These are phyloP conservation scores for Serilophus lunatus DNA, from an alignment of 2,113 vertebrate genomes.

Conservation along the genomic window DNA sequence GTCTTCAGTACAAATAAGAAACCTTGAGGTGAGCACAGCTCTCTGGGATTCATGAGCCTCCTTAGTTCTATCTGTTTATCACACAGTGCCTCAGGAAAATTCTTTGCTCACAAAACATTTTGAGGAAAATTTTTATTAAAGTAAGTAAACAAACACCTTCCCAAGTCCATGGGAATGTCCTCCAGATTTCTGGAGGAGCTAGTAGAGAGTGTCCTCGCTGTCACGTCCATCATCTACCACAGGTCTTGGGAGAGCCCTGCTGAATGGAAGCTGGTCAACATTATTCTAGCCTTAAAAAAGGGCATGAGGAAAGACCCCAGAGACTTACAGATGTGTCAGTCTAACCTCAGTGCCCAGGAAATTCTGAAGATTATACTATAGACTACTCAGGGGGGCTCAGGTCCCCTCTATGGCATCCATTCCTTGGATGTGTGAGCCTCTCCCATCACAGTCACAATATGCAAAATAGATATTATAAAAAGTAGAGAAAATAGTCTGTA, in stretches of 20 bases:
- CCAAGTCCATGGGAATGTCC: not conserved
- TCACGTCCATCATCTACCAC: accelerated
- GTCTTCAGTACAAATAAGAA: not conserved
- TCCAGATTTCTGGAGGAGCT: not conserved
- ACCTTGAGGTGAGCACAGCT: not conserved
- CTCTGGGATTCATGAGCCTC: not conserved
- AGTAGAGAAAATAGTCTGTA: not conserved
- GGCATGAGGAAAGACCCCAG: not conserved
- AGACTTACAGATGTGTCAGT: too few species aligned
- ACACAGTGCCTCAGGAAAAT: not conserved
- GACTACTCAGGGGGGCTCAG: not conserved
- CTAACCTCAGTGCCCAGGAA: not conserved
- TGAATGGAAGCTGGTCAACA: not conserved
- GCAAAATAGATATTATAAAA: not conserved
- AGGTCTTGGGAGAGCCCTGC: not conserved
- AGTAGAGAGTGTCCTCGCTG: too few species aligned
- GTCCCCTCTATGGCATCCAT: accelerated
- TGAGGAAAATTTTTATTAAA: not conserved
- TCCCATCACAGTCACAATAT: accelerated
- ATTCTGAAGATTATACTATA: too few species aligned
- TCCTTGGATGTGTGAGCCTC: not conserved
- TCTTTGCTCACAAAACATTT: not conserved
- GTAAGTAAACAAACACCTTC: accelerated
- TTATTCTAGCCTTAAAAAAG: not conserved
- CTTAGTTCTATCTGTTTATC: not conserved